Conservation (phyloP, 2,797 vertebrate species). For the Euthynnus affinis region DNA sequence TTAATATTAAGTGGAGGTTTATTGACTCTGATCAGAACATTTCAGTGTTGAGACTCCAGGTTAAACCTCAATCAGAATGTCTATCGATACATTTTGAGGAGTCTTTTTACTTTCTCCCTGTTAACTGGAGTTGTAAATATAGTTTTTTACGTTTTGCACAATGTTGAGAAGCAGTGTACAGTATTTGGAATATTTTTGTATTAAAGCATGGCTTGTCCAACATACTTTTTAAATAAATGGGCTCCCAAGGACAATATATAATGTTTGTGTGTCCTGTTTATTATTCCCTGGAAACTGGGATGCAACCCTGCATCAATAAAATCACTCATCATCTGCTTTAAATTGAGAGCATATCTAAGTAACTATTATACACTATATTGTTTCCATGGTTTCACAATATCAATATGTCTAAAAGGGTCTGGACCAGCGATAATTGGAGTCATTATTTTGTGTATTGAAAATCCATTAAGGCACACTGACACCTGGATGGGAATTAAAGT, state of each 20-base stretch:
- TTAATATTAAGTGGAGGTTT: constrained; percentile 22
- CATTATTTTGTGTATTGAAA: not conserved
- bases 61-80: constrained; percentile 22
- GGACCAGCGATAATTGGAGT: not conserved
- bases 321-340: not conserved
- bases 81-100: constrained; percentile 12
- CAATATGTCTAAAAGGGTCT: not conserved
- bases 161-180: constrained; percentile 74
- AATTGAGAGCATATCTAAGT: not conserved
- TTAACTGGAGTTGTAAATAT: constrained; percentile 70
- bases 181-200: constrained; percentile 79
- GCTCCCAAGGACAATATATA: constrained; percentile 40
- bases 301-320: not conserved
- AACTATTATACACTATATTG: not conserved
- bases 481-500: not conserved
- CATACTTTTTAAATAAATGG: constrained; percentile 63
- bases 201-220: constrained; percentile 60
- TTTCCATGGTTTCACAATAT: not conserved
- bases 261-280: constrained; percentile 8
- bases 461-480: not conserved
- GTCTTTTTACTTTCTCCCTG: constrained; percentile 23
- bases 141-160: constrained; percentile 73
- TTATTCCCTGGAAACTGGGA: not conserved
- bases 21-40: constrained; percentile 32
- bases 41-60: constrained; percentile 32